Evolutionary conservation across 2,888 invertebrate species (phyloP).

Genomic region (Aphelenchoides bicaudatus): DNA sequence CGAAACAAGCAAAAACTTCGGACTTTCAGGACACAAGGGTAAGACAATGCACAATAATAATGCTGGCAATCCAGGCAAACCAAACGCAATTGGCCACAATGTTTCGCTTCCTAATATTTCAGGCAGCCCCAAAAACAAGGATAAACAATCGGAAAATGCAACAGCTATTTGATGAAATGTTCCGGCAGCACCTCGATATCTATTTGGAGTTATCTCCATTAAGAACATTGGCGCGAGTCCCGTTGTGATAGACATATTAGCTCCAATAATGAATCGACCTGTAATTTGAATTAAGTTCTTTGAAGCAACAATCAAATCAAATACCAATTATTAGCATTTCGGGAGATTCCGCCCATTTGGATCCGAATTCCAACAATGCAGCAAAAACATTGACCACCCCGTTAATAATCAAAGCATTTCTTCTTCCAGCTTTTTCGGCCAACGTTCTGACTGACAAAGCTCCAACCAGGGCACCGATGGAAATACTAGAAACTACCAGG

Average conservation of each 20-base stretch:
- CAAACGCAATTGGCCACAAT: slow-evolving; percentile 61
- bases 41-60: slow-evolving; percentile 46
- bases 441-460: slow-evolving; percentile 60
- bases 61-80: slow-evolving; percentile 60
- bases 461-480: slow-evolving; percentile 55
- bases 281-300: no score
- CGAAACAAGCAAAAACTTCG: slow-evolving; percentile 48
- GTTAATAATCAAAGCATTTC: slow-evolving; percentile 56
- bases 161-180: slow-evolving; percentile 62
- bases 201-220: slow-evolving; percentile 62
- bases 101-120: slow-evolving; percentile 46
- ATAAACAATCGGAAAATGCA: slow-evolving; percentile 62
- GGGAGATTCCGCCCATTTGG: slow-evolving; percentile 60
- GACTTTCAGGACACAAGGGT: slow-evolving; percentile 59
- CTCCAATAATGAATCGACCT: slow-evolving; percentile 62
- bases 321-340: slow-evolving; percentile 64
- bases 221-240: slow-evolving; percentile 60
- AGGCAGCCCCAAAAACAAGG: slow-evolving; percentile 63
- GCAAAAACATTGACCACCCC: slow-evolving; percentile 60
- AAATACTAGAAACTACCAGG: slow-evolving; percentile 61
- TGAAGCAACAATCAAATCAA: no score
- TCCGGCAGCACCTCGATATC: slow-evolving; percentile 63
- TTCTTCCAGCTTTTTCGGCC: slow-evolving; percentile 62
- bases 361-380: slow-evolving; percentile 61
- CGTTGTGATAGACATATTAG: slow-evolving; percentile 62